phyloP scores from a whole-genome alignment of 1,140 invertebrate genomes.

The Scaptomyza hsui region DNA sequence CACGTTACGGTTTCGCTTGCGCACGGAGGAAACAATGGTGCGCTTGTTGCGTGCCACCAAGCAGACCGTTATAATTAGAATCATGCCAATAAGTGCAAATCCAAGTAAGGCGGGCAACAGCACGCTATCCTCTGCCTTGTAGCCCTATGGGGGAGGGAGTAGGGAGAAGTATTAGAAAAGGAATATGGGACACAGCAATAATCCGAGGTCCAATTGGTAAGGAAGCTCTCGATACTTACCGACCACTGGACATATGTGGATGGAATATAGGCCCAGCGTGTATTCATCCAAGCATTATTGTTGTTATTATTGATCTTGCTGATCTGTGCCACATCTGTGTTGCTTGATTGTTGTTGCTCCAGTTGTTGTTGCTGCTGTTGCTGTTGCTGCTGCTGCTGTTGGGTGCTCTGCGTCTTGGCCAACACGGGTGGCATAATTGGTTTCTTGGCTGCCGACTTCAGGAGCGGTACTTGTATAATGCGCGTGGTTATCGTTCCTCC shows the following conservation, averaged over 20 bases:
- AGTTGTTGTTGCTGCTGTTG: constrained; percentile 4
- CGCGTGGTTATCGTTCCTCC: constrained; percentile 69
- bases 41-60: constrained; percentile 83
- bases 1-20: constrained; percentile 83
- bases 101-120: constrained; percentile 76
- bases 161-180: no score
- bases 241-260: constrained; percentile 88
- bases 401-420: constrained; percentile 67
- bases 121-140: constrained; percentile 83
- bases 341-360: constrained; percentile 7
- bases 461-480: constrained; percentile 77
- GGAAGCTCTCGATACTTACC: constrained; percentile 83
- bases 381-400: constrained; percentile 25
- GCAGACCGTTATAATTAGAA: constrained; percentile 81
- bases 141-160: constrained; percentile 56
- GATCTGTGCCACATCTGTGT: constrained; percentile 23
- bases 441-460: constrained; percentile 78
- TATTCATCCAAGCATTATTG: constrained; percentile 77
- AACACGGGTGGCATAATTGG: constrained; percentile 80
- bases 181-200: no score
- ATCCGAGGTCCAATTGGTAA: not conserved
- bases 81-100: constrained; percentile 81
- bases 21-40: constrained; percentile 80
- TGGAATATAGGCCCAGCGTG: constrained; percentile 87
- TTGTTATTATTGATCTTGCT: constrained; percentile 40